Evolutionary conservation across 1,140 invertebrate genomes (phyloP), one percentile per base, ranked within the genome.

Genomic region (Contarinia nasturtii): DNA sequence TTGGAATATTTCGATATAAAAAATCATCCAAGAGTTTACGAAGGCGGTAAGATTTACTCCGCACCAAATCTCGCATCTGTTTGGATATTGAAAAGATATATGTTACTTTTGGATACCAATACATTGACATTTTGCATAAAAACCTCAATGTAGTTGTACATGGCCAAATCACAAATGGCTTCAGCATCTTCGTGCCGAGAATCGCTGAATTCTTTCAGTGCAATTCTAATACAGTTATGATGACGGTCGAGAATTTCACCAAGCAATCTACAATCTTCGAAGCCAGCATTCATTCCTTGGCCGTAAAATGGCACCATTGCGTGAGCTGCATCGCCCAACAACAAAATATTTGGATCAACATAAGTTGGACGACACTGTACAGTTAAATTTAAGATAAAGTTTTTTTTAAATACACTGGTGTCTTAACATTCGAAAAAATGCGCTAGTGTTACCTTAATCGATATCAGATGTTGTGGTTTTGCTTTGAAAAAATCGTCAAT

Each of bases 231-330:
- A 46, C 82, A 67, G 43, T 73, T 66, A 5, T 70, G 51, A 49
- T 79, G 71, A 43, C 76, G 67, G 43, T 78, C 69, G 55, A 98
- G 68, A 7, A 94, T 63, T 47, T 83, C 70, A 55, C 87, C 74
- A 1, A 98, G 67, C n/a, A 96, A 63, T 0, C 81, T 68, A 53
- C 91, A 87, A 63, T 98, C 94, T 69, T 98, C 93, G 65, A 98
- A 96, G 1, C 93, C 94, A 15, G 86, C 81, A 63, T 98, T 98
- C 92, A 98, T 96, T 56, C 94, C 94, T 73, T 98, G 94, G 0
- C 92, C 95, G 60, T 95, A 98, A 67, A 98, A 98, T 0, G 95
- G 95, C 2, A 98, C 94, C 76, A 98, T 96, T 0, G 94, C 93
- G 62, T 98, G 95, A 0, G 94, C 94, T 7, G 93, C 91, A 67